Evolutionary conservation across 2,888 invertebrate species (phyloP).

Genomic region (Ichneumoninae sp.): DNA sequence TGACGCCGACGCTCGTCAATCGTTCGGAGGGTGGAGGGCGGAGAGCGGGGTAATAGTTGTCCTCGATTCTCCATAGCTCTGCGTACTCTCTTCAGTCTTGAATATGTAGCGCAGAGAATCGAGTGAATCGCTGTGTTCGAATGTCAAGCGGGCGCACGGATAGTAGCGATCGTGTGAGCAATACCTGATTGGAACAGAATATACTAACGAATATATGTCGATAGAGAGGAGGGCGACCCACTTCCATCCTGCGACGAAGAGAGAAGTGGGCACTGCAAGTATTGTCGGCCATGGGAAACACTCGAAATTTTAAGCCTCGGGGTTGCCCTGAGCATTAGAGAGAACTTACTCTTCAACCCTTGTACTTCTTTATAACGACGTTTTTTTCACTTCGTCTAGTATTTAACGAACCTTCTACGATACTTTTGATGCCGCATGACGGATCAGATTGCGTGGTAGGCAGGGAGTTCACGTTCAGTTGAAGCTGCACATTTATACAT

Average conservation of each 20-base stretch:
- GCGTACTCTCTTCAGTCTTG: conserved; percentile 47
- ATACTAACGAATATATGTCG: conserved; percentile 7
- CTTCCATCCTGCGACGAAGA: conserved; percentile 12
- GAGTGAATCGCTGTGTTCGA: conserved; percentile 11
- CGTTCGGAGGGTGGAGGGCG: conserved; percentile 15
- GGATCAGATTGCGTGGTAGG: not conserved
- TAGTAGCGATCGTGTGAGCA: not conserved
- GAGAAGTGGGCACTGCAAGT: conserved; percentile 61
- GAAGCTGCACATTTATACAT: not conserved
- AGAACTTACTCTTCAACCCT: conserved; percentile 9
- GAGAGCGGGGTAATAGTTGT: conserved; percentile 69
- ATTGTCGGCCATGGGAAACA: conserved; percentile 82
- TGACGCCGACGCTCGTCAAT: conserved; percentile 37
- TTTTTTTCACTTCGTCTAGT: conserved; percentile 41
- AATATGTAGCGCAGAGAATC: conserved; percentile 8
- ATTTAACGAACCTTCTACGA: conserved; percentile 54
- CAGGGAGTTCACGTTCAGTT: not conserved
- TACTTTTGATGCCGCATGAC: conserved; percentile 3
- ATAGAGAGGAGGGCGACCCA: conserved; percentile 4
- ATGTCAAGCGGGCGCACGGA: conserved; percentile 11
- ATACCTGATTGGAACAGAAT: conserved; percentile 59
- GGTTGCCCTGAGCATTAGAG: conserved; percentile 48
- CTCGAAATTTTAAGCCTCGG: conserved; percentile 70
- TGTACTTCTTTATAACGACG: conserved; percentile 40
- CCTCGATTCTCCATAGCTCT: conserved; percentile 58